phyloP scores from a whole-genome alignment of 2,113 vertebrate species.

The Suncus etruscus region DNA sequence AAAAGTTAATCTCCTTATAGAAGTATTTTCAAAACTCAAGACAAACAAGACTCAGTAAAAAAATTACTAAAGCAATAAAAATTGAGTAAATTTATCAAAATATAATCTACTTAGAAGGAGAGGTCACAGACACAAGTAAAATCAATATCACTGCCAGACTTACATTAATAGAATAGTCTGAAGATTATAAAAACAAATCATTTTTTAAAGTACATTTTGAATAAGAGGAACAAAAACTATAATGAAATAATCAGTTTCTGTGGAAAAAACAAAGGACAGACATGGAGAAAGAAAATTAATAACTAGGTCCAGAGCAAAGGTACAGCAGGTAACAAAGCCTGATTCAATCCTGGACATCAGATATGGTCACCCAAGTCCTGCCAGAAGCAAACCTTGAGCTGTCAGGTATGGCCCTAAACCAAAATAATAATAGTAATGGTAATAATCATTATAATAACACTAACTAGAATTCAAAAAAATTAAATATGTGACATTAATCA shows the following conservation, averaged over 20 bases:
- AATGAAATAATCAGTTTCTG: no score
- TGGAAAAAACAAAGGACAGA: no score
- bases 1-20: conserved; percentile 14
- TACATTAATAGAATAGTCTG: neutral
- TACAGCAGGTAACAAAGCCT: no score
- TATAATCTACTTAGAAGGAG: neutral
- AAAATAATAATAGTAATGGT: no score
- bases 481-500: neutral
- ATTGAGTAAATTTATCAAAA: conserved; percentile 13
- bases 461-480: conserved; percentile 1
- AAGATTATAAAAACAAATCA: neutral
- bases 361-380: no score
- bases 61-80: conserved; percentile 17
- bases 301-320: no score
- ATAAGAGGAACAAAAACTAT: neutral
- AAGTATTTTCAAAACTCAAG: conserved; percentile 46
- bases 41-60: conserved; percentile 19
- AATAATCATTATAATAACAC: neutral
- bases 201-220: neutral
- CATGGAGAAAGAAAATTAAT: no score
- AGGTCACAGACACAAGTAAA: neutral
- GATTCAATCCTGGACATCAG: no score
- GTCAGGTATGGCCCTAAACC: no score
- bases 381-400: no score
- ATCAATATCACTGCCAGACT: neutral